Evolutionary conservation across 2,888 invertebrate genomes (phyloP).

Genomic region (Lithophane ornitopus): DNA sequence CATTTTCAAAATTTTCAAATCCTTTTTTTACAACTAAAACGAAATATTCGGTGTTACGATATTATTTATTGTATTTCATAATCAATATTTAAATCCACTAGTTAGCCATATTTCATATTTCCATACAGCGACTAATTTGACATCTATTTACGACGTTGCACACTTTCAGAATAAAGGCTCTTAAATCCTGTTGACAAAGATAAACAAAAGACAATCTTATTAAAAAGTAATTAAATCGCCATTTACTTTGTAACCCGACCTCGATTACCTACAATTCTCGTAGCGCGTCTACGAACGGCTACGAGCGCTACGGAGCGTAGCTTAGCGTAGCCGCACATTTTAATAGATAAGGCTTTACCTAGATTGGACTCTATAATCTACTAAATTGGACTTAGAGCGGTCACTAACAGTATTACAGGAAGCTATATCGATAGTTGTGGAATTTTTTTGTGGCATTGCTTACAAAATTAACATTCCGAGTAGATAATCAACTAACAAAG

Average conservation of each 20-base stretch:
- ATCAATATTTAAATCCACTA: too few relatives aligned
- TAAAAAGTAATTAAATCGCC: conserved; percentile 38
- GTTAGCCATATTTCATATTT: too few relatives aligned
- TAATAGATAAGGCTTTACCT: conserved; percentile 54
- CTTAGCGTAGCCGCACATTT: conserved; percentile 56
- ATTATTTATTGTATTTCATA: too few relatives aligned
- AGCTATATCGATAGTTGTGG: neutral
- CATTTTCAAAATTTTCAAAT: too few relatives aligned
- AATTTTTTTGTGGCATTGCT: too few relatives aligned
- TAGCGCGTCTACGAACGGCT: conserved; percentile 59
- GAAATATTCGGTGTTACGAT: too few relatives aligned
- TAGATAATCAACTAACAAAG: neutral
- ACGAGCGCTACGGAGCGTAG: conserved; percentile 58
- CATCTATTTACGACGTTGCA: too few relatives aligned
- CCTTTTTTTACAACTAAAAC: too few relatives aligned
- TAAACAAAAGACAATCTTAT: conserved; percentile 13
- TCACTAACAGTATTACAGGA: neutral
- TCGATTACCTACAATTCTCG: conserved; percentile 49
- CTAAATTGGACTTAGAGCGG: conserved; percentile 34
- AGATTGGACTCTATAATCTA: conserved; percentile 53
- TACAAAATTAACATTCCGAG: neutral
- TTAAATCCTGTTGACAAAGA: neutral
- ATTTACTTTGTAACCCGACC: conserved; percentile 31
- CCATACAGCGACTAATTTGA: too few relatives aligned
- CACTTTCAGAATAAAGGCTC: too few relatives aligned